Evolutionary conservation across 2,797 vertebrate species (phyloP).

Genomic region (Gallinago nigripennis): DNA sequence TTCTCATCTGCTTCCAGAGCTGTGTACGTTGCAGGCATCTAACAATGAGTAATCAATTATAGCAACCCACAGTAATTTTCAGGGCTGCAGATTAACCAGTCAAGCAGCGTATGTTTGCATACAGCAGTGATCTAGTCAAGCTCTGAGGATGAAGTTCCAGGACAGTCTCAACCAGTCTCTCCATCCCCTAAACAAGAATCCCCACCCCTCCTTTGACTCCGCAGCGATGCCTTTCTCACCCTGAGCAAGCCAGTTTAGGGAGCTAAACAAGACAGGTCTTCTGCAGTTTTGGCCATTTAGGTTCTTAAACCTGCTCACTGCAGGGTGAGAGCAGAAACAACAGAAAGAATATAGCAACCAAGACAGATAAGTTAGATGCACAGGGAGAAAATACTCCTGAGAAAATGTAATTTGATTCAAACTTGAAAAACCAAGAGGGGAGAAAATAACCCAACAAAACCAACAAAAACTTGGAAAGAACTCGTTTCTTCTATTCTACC

Average conservation of each 20-base stretch:
- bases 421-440: neutral
- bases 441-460: rapidly evolving
- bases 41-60: conserved; percentile 36
- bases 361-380: neutral
- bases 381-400: neutral
- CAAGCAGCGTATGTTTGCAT: conserved; percentile 35
- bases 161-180: conserved; percentile 21
- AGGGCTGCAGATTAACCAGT: conserved; percentile 47
- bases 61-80: conserved; percentile 18
- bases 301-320: neutral
- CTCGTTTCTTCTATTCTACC: neutral
- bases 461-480: neutral
- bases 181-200: neutral
- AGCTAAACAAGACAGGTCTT: neutral
- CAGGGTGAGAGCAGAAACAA: neutral
- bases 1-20: neutral
- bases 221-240: neutral
- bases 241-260: neutral
- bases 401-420: neutral
- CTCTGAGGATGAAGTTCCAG: conserved; percentile 21
- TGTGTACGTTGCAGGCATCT: neutral
- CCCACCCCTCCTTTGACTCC: neutral
- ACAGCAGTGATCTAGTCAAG: neutral
- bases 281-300: neutral
- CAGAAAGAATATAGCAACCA: neutral